A percentile compares a stretch with the other conserved stretches of the same genome.
Conservation (phyloP, 2,113 vertebrate species). For the Sus scrofa region DNA sequence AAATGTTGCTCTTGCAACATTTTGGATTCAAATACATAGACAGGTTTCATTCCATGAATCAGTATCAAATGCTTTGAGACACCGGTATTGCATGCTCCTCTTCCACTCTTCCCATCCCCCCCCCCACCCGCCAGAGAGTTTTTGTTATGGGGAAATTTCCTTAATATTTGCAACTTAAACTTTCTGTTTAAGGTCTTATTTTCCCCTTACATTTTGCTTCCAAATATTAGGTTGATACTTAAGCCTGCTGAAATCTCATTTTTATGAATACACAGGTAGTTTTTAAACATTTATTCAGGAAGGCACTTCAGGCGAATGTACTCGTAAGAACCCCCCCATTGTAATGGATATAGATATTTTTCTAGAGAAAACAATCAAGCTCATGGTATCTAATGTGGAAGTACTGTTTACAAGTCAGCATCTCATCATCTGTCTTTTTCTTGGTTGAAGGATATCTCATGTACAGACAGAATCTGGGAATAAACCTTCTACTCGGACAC, state of each 20-base stretch:
- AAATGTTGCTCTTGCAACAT: constrained; percentile 77
- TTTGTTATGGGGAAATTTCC: background rate
- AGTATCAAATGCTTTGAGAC: constrained; percentile 6
- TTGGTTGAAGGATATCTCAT: background rate
- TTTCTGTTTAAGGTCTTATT: constrained; percentile 24
- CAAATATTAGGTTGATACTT: background rate
- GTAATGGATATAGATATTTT: constrained; percentile 1
- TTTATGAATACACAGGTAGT: background rate
- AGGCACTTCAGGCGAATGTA: background rate
- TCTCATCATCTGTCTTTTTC: constrained; percentile 56
- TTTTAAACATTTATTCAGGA: constrained; percentile 38
- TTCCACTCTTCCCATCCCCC: background rate
- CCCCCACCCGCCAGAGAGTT: background rate
- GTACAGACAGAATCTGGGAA: background rate
- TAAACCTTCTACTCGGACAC: background rate
- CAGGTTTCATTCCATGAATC: constrained; percentile 26
- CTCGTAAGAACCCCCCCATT: constrained; percentile 2
- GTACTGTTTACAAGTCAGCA: background rate
- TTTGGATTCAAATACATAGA: constrained; percentile 64
- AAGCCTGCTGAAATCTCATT: background rate
- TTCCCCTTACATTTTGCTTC: background rate
- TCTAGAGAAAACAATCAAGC: constrained; percentile 4
- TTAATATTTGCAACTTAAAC: background rate
- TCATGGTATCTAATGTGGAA: background rate
- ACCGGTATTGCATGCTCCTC: background rate